Evolutionary conservation across 2,797 vertebrate genomes (phyloP), one percentile per base, ranked within the genome.

Genomic region (Myotis myotis): DNA sequence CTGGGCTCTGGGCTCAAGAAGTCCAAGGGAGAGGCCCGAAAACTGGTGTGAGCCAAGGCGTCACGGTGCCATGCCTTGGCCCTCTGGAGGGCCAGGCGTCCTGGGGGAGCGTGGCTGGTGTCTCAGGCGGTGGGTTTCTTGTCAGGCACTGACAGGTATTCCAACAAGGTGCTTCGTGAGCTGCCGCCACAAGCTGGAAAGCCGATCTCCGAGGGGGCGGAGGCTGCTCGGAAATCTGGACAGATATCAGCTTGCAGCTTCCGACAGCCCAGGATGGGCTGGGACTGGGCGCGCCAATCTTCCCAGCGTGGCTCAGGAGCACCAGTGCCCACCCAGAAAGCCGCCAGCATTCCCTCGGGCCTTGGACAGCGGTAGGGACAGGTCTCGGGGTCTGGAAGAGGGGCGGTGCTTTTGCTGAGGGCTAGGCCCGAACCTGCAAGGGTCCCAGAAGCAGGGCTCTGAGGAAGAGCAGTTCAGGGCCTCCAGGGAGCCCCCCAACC

Each of bases 61-160:
- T 97, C 96, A 97, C 72, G 78, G 72, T 2, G 51, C 94, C 97
- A 97, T 97, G 86, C n/a, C 49, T 68, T 16, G 44, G 51, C 47
- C 88, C 89, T 85, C 19, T 7, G 16, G 60, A 76, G 81, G 81
- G 57, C 72, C 85, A 41, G 93, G 25, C 0, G 75, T 87, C 47
- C 51, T 5, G 33, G 71, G 57, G 72, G 30, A 62, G 25, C 2
- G 64, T 13, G 72, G 71, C 72, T 41, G 49, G 38, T 44, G 86
- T 89, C 83, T 91, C 82, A 83, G 76, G 89, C 75, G 38, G 89
- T 4, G 15, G 68, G 49, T 25, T 91, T 49, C 88, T 80, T 23
- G 75, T 86, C 57, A 87, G 82, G 79, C 7, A 6, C 87, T 53
- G 60, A 83, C 20, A 38, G 51, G 41, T 28, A 60, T 41, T 90